Base-by-base conservation (phyloP, 2,888 invertebrate genomes). In the Rhyacophila evoluta region DNA sequence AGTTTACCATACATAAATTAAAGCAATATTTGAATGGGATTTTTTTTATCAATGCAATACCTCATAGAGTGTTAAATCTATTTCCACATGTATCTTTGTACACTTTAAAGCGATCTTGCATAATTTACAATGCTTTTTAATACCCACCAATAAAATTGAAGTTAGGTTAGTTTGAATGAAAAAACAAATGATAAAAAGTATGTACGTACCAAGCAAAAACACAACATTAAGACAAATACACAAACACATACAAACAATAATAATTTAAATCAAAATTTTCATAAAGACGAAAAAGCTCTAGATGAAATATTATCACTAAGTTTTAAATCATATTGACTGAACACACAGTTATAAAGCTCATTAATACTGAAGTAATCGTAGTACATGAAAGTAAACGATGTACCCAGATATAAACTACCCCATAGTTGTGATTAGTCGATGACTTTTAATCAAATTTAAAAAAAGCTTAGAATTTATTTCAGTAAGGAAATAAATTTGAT, bases 101-200 rank as follows among this genome's bases (percentile, higher is more conserved):
- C 29, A 33, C 29, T 33, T 33, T 33, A 6, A 33, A 33, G 29
- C 6, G 29, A 4, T 33, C 12, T 39, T 39, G 39, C 39, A 15
- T 39, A 19, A 55, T 55, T 55, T 55, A 55, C 55, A 55, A 55
- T 55, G 55, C 55, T 55, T 55, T 12, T 25, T 55, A 19, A 55
- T 55, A 19, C 55, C 55, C 55, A 55, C 19, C 8, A 19, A 55
- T 55, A 8, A 5, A 19, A 19, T 55, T 55, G 55, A 55, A 55
- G 12, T 55, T 25, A 55, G 19, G 5, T 55, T 25, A 55, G 1
- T 33, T 55, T 10, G 25, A 55, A 19, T 41, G 15, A 41, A 41
- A 8, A 19, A 19, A 55, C 55, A 55, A 55, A 55, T 10, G 12
- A 29, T 69, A 69, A 69, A 5, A 28, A 69, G 15, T 29, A 69